Conservation (phyloP, 2,113 vertebrate genomes). For the Terrapene triunguis region DNA sequence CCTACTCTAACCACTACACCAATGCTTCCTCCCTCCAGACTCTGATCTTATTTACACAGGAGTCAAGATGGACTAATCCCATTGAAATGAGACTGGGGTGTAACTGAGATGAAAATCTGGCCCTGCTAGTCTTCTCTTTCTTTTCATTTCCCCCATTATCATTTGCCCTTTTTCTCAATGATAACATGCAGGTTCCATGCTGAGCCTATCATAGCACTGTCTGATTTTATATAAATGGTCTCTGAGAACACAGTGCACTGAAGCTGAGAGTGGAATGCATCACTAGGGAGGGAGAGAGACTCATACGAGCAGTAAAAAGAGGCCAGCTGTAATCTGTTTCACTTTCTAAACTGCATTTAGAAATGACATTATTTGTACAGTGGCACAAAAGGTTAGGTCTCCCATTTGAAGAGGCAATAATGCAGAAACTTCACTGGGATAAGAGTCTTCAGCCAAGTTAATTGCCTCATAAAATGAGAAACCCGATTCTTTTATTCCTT, state of each 20-base stretch:
- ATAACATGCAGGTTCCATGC: conserved; percentile 15
- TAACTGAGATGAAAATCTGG: conserved; percentile 29
- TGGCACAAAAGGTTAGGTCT: not conserved
- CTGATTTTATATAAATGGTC: not conserved
- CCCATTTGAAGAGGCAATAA: conserved; percentile 7
- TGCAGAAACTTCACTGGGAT: not conserved
- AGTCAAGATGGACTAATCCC: not conserved
- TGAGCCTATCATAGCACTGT: not conserved
- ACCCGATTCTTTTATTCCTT: not conserved
- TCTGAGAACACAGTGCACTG: conserved; percentile 3
- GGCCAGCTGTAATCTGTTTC: conserved; percentile 21
- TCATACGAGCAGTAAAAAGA: not conserved
- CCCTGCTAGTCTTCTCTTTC: not conserved
- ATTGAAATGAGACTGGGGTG: not conserved
- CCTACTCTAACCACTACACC: not conserved
- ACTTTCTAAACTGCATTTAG: conserved; percentile 2
- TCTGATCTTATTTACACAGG: conserved; percentile 8
- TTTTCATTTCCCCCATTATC: not conserved
- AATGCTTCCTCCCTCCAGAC: not conserved
- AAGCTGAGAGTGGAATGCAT: conserved; percentile 26
- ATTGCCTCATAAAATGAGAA: not conserved
- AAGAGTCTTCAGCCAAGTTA: not conserved
- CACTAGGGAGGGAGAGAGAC: not conserved
- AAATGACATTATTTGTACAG: not conserved
- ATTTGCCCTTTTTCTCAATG: conserved; percentile 20